phyloP scores from a whole-genome alignment of 1,140 invertebrate species.

The Zeugodacus cucurbitae region DNA sequence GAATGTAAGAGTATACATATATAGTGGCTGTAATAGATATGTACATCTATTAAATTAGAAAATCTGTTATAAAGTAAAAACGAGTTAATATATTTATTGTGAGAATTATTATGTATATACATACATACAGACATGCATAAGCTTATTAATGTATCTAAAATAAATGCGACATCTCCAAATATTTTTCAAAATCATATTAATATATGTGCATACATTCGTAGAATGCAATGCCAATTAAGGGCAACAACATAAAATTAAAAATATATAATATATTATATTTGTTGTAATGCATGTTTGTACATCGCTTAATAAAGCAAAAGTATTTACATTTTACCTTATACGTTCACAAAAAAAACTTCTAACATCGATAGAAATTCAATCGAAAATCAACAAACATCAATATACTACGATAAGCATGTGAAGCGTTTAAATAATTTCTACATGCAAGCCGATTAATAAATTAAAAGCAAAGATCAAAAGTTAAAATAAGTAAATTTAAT shows the following conservation, averaged over 20 bases:
- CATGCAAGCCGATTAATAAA: neutral
- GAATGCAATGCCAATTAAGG: no score
- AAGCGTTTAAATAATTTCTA: constrained; percentile 6
- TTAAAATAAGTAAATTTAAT: neutral
- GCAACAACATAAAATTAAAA: no score
- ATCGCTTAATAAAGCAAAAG: no score
- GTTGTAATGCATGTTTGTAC: no score
- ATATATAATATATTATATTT: no score
- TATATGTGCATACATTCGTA: no score
- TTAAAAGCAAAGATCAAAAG: neutral
- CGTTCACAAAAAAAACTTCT: neutral
- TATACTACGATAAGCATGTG: neutral
- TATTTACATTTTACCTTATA: neutral
- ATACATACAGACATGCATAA: neutral
- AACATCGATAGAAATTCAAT: neutral
- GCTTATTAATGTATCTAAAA: no score
- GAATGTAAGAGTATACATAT: neutral
- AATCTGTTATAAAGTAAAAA: neutral
- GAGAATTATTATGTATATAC: neutral
- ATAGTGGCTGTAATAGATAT: neutral
- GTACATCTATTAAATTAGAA: neutral
- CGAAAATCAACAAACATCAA: neutral
- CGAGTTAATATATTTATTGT: neutral
- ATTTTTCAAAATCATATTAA: neutral
- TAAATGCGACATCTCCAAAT: neutral